Percentiles rank a stretch among this genome's conserved stretches.
phyloP scores from a whole-genome alignment of 2,888 invertebrate genomes.

The Nomada lathburiana region DNA sequence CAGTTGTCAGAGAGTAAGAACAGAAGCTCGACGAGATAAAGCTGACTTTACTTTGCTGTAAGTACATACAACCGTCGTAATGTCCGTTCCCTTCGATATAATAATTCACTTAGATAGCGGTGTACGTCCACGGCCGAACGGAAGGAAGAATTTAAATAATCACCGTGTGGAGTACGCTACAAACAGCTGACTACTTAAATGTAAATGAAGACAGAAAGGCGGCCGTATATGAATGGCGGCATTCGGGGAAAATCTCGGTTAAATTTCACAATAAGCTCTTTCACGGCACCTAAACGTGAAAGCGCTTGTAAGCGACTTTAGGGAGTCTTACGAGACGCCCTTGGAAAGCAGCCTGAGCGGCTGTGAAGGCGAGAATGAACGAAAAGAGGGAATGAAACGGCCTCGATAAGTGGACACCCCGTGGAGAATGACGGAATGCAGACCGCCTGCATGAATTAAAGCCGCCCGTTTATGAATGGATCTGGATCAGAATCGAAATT shows the following conservation, averaged over 20 bases:
- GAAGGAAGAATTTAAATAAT: conserved; percentile 32
- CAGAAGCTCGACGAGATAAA: too few species aligned
- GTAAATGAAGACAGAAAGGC: conserved; percentile 47
- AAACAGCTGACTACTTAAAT: conserved; percentile 46
- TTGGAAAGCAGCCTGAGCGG: conserved; percentile 49
- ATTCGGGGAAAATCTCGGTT: conserved; percentile 58
- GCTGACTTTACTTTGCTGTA: too few species aligned
- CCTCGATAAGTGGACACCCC: conserved; percentile 67
- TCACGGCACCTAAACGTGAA: conserved; percentile 59
- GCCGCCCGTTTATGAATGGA: conserved; percentile 57
- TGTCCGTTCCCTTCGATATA: not conserved
- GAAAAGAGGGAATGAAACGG: conserved; percentile 55
- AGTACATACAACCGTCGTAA: too few species aligned
- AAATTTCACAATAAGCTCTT: conserved; percentile 68
- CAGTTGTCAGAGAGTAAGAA: too few species aligned
- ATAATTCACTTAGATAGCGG: not conserved
- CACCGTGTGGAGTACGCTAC: conserved; percentile 5
- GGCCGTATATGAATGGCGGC: conserved; percentile 51
- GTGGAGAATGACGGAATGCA: conserved; percentile 64
- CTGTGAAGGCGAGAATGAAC: conserved; percentile 62
- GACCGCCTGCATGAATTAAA: conserved; percentile 63
- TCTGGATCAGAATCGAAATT: conserved; percentile 46
- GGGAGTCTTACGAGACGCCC: conserved; percentile 54
- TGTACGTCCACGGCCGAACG: too few species aligned
- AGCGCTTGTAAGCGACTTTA: conserved; percentile 57